Evolutionary conservation across 2,797 vertebrate genomes (phyloP).

Genomic region (Apogon hyalosoma): DNA sequence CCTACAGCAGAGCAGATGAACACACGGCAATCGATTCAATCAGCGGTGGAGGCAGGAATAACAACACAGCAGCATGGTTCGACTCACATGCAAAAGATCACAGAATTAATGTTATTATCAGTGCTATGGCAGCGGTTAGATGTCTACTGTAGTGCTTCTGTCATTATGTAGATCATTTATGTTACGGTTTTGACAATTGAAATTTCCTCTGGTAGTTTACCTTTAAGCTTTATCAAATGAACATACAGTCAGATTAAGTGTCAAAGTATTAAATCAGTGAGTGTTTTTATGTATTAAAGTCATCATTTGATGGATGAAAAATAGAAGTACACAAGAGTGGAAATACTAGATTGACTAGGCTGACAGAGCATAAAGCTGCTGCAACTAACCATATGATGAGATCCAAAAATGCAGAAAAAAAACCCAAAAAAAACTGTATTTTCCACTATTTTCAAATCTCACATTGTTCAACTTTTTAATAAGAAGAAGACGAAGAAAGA

Average conservation of each 20-base stretch:
- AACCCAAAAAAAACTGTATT: too few species aligned
- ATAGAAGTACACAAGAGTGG: too few species aligned
- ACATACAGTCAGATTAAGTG: not conserved
- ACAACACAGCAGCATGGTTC: constrained; percentile 30
- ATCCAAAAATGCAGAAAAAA: too few species aligned
- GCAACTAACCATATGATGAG: too few species aligned
- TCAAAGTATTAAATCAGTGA: too few species aligned
- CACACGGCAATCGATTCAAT: constrained; percentile 63
- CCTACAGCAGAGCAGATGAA: constrained; percentile 58
- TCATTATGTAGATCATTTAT: not conserved
- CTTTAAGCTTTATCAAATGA: constrained; percentile 14
- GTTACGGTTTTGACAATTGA: not conserved
- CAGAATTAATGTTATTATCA: constrained; percentile 51
- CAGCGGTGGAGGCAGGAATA: constrained; percentile 44
- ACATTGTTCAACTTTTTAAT: too few species aligned
- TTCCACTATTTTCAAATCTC: too few species aligned
- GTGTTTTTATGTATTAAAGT: too few species aligned
- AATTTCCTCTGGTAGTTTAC: constrained; percentile 4
- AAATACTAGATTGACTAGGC: too few species aligned
- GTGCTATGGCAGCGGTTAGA: constrained; percentile 26
- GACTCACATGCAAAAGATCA: constrained; percentile 50
- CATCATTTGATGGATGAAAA: too few species aligned
- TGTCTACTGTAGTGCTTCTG: not conserved
- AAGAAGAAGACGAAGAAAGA: too few species aligned
- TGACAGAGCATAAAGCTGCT: too few species aligned